Evolutionary conservation across 2,888 invertebrate genomes (phyloP).

Genomic region (Cryptus armator): DNA sequence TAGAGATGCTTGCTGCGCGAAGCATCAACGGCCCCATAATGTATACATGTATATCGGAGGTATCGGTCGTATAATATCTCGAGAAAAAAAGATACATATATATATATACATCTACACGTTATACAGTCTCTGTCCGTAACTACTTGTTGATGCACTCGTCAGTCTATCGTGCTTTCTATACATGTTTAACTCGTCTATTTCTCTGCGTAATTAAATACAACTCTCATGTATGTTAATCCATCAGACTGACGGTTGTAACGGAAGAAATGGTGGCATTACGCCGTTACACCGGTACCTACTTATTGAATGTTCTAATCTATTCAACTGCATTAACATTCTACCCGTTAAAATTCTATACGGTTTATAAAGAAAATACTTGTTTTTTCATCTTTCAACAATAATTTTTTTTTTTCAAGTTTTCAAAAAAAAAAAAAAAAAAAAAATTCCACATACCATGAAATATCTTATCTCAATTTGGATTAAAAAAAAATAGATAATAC

Average conservation of each 20-base stretch:
- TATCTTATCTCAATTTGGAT: too few relatives aligned
- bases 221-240: slow-evolving; percentile 54
- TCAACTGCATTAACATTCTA: too few relatives aligned
- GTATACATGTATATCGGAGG: slow-evolving; percentile 20
- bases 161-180: slow-evolving; percentile 22
- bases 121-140: slow-evolving; percentile 31
- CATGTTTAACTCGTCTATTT: slow-evolving; percentile 32
- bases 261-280: background rate
- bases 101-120: too few relatives aligned
- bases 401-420: too few relatives aligned
- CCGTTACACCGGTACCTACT: background rate
- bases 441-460: too few relatives aligned
- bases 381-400: too few relatives aligned
- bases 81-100: background rate
- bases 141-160: slow-evolving; percentile 20
- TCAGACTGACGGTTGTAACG: slow-evolving; percentile 41
- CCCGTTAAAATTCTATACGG: too few relatives aligned
- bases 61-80: background rate
- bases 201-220: slow-evolving; percentile 48
- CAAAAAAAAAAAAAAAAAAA: too few relatives aligned
- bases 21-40: slow-evolving; percentile 32
- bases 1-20: slow-evolving; percentile 49
- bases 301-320: background rate
- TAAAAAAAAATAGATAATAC: too few relatives aligned
- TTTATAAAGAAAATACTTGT: too few relatives aligned